Conservation (phyloP, 2,797 vertebrate genomes). For the Aulostomus chinensis region DNA sequence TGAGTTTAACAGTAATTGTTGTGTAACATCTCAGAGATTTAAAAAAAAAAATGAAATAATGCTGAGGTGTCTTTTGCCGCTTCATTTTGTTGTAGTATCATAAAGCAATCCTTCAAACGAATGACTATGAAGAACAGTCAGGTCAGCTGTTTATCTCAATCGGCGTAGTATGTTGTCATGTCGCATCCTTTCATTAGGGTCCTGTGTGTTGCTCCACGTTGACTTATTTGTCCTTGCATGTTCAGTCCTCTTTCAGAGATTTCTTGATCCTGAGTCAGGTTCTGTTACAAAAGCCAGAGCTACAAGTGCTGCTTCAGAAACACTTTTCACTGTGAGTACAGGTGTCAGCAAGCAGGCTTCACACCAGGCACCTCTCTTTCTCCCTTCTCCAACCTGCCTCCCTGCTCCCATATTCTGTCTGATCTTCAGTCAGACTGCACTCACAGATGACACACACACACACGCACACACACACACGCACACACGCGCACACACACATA, state of each 20-base stretch:
- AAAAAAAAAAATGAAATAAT: neutral
- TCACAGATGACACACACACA: too few species aligned
- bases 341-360: constrained; percentile 48
- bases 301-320: constrained; percentile 51
- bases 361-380: constrained; percentile 40
- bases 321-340: constrained; percentile 45
- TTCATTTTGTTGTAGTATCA: too few species aligned
- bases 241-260: constrained; percentile 26
- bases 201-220: too few species aligned
- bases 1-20: too few species aligned
- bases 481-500: too few species aligned
- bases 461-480: too few species aligned
- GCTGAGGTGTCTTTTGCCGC: too few species aligned
- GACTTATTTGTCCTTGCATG: constrained; percentile 40
- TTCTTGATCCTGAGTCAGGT: constrained; percentile 34
- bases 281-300: constrained; percentile 30
- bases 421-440: constrained; percentile 41
- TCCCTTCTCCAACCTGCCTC: constrained; percentile 57
- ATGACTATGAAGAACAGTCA: too few species aligned
- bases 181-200: too few species aligned
- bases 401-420: constrained; percentile 52
- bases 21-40: neutral
- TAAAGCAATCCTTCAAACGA: too few species aligned
- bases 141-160: too few species aligned
- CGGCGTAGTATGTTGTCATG: too few species aligned